Base-by-base conservation (phyloP, 2,113 vertebrate genomes). In the Suncus etruscus region DNA sequence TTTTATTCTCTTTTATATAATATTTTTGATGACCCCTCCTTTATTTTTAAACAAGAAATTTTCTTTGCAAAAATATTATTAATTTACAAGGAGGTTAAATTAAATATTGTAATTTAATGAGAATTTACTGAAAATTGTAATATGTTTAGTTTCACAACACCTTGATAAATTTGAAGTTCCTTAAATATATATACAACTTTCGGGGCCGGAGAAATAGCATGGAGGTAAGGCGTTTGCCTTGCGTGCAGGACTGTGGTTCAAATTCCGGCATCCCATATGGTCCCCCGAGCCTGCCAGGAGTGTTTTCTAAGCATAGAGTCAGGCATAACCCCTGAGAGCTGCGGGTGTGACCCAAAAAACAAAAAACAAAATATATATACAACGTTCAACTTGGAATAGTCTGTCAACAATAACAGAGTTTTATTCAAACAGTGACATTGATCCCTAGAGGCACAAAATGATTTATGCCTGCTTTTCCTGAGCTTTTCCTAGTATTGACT, bases 361-460 rank as follows among this genome's bases (percentile, higher is more conserved):
- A n/a, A n/a, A n/a, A n/a, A n/a, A n/a, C n/a, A n/a, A 83, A 92
- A 83, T 91, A 89, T 66, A 86, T 32, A 75, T 3, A 25, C 16
- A 12, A 76, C 22, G 20, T 61, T 85, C 94, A 94, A 93, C 89
- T 90, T 65, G 61, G 63, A 81, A 54, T 27, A 58, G 77, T 91
- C 66, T 77, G 86, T 95, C 94, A 95, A 92, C 84, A 95, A 81
- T 68, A 78, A 32, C 48, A 58, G 32, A 27, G 58, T 86, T 94
- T 68, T 94, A 32, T 61, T 94, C 90, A 95, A 95, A 94, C 16
- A 94, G 39, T 80, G 69, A 45, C 84, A 39, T 82, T 50, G 51
- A 69, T 94, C 92, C 80, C 86, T 31, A 74, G 92, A 91, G 70
- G 48, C 29, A n/a, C 15, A 65, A 76, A 63, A 79, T 68, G 39